Conservation (phyloP, 92 coral and sea anemone species). For the Zoanthus sansibaricus region DNA sequence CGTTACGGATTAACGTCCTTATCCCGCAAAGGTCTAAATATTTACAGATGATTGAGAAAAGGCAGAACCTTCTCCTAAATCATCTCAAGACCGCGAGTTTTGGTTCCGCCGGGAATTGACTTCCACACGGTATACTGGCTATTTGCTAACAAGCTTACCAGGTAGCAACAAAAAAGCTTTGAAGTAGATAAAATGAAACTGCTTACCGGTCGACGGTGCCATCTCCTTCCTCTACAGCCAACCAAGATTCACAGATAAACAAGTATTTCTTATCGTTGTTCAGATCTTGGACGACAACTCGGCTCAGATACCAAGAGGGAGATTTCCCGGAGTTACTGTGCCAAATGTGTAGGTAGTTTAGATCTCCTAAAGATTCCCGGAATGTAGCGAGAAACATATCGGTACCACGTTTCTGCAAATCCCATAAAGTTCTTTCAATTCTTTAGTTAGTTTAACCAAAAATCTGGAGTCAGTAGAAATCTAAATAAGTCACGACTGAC, state of each 20-base stretch:
- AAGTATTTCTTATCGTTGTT: slow-evolving; percentile 88
- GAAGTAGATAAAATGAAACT: background rate
- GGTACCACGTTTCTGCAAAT: slow-evolving; percentile 70
- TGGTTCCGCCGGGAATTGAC: too few species aligned
- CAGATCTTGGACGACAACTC: slow-evolving; percentile 86
- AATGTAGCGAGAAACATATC: slow-evolving; percentile 92
- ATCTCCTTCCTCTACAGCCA: slow-evolving; percentile 93
- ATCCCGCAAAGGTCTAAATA: too few species aligned
- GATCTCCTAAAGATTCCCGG: slow-evolving; percentile 82
- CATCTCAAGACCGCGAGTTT: too few species aligned
- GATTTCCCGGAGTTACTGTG: slow-evolving; percentile 86
- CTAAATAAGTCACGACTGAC: background rate
- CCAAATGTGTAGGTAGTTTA: slow-evolving; percentile 93
- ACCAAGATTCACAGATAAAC: slow-evolving; percentile 89
- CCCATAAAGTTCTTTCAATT: slow-evolving; percentile 5
- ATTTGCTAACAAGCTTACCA: too few species aligned
- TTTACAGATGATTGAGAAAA: too few species aligned
- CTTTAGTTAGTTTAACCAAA: background rate
- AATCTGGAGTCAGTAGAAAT: background rate
- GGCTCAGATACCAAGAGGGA: slow-evolving; percentile 93
- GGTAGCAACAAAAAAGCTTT: background rate
- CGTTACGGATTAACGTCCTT: too few species aligned
- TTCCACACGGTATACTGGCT: too few species aligned
- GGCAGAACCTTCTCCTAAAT: too few species aligned
- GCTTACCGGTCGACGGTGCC: slow-evolving; percentile 74